A percentile compares a stretch with the other conserved stretches of the same genome.
These are phyloP conservation scores for Acanthopagrus latus DNA, from an alignment of 2,797 vertebrate species.

Conservation along the genomic window DNA sequence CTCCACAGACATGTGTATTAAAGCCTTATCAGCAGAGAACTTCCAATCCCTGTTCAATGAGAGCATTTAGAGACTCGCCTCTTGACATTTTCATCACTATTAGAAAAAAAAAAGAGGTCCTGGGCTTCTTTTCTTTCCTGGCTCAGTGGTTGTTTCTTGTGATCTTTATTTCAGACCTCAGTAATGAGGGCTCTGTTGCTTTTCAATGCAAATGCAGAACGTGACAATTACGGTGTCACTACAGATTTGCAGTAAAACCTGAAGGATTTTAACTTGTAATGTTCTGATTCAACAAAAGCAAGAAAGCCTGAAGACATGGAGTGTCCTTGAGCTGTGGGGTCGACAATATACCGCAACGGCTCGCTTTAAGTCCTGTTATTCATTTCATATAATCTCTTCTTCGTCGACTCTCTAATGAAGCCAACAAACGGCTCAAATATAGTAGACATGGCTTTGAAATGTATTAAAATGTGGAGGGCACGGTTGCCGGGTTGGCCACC, in stretches of 20 bases:
- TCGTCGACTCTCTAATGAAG: too few species aligned
- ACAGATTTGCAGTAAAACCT: conserved; percentile 20
- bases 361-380: too few species aligned
- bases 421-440: too few species aligned
- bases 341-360: background rate
- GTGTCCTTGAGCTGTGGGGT: background rate
- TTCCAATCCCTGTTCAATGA: conserved; percentile 72
- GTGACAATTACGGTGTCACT: conserved; percentile 17
- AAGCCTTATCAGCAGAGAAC: conserved; percentile 74
- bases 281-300: conserved; percentile 9
- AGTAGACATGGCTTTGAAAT: too few species aligned
- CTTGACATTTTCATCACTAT: conserved; percentile 71
- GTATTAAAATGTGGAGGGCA: too few species aligned
- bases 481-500: too few species aligned
- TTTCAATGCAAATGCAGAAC: conserved; percentile 53
- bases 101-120: conserved; percentile 41
- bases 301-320: background rate
- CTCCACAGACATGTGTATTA: conserved; percentile 64
- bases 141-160: conserved; percentile 42
- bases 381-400: too few species aligned
- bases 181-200: conserved; percentile 35
- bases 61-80: conserved; percentile 68
- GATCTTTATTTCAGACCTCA: conserved; percentile 53
- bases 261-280: conserved; percentile 7
- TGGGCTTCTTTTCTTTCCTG: conserved; percentile 31